Base-by-base conservation (phyloP, 1,140 invertebrate species). In the Sinella curviseta region DNA sequence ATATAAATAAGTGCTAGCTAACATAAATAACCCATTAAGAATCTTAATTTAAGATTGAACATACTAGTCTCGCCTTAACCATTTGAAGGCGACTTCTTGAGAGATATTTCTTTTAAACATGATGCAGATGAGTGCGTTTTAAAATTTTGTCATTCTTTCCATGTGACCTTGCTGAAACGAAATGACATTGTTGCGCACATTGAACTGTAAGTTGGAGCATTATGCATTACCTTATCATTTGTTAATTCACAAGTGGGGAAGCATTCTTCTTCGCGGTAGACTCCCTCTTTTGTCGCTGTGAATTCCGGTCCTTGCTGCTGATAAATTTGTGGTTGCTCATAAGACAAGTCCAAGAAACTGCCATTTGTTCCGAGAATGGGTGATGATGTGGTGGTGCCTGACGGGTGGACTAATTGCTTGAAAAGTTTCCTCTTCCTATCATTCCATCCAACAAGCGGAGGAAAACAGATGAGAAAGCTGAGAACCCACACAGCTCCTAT, bases 401-500 rank as follows among this genome's bases (percentile, higher is more conserved):
- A 24, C 39, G 14, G 74, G 14, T 75, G 35, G 31, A 26, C 34
- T 20, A 48, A 75, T 24, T 74, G 57, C n/a, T 31, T 57, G 76
- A 79, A 48, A 80, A 76, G 84, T 39, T 80, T 84, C 80, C 78
- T 79, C 79, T 84, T 84, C 17, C 92, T 89, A 88, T 96, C 94
- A 86, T 94, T 96, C 96, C 96, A 91, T 8, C 79, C 81, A 24
- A 98, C 94, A 39, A 99, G 87, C 4, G 97, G 97, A 35, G 97
- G 97, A 85, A 99, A 96, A 87, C 97, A 99, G 78, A 99, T 97
- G 83, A 98, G 92, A 85, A 98, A 97, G 75, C 95, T 97, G 39
- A 98, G 89, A 70, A 97, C 91, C 97, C 97, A 99, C 4, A 98
- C 93, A 3, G 91, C 91, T 55, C 92, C 94, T 26, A 99, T 97